Percentiles rank a stretch among this genome's conserved stretches.
These are phyloP conservation scores for Formica exsecta DNA, from an alignment of 1,140 invertebrate species.

Conservation along the genomic window DNA sequence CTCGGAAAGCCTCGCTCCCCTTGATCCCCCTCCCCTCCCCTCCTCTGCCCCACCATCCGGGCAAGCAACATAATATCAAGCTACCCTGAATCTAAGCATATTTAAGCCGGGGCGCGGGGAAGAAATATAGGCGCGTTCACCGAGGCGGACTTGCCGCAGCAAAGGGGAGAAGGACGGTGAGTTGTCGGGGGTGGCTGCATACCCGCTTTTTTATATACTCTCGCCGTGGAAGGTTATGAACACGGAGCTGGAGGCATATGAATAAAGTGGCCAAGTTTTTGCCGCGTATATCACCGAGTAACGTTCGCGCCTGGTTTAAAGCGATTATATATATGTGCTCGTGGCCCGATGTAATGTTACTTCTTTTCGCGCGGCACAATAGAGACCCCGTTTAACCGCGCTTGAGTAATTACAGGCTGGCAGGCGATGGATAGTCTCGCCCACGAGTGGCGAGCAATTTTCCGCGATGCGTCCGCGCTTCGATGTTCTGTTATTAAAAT, in stretches of 20 bases:
- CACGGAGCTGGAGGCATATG: slow-evolving; percentile 76
- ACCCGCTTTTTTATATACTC: slow-evolving; percentile 76
- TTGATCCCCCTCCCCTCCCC: not conserved
- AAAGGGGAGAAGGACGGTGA: slow-evolving; percentile 29
- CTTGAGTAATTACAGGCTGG: slow-evolving; percentile 72
- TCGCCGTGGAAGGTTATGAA: slow-evolving; percentile 76
- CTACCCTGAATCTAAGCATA: slow-evolving; percentile 77
- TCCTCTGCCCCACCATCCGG: not conserved
- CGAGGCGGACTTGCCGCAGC: slow-evolving; percentile 49
- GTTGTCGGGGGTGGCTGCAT: slow-evolving; percentile 59
- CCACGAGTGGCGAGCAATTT: slow-evolving; percentile 48
- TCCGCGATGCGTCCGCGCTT: slow-evolving; percentile 24
- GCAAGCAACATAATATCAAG: slow-evolving; percentile 72
- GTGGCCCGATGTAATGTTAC: slow-evolving; percentile 66
- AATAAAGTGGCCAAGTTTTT: slow-evolving; percentile 81
- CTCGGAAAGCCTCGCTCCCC: slow-evolving; percentile 49
- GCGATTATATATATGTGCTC: slow-evolving; percentile 62
- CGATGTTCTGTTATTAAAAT: slow-evolving; percentile 55
- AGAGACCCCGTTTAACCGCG: slow-evolving; percentile 64
- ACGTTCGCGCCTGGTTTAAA: slow-evolving; percentile 77
- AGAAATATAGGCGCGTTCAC: slow-evolving; percentile 72
- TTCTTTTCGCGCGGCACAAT: slow-evolving; percentile 60
- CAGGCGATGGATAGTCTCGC: slow-evolving; percentile 73
- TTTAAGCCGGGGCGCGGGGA: slow-evolving; percentile 70
- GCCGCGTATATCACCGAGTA: slow-evolving; percentile 77